phyloP scores from a whole-genome alignment of 2,888 invertebrate species.

The Dryococelus australis region DNA sequence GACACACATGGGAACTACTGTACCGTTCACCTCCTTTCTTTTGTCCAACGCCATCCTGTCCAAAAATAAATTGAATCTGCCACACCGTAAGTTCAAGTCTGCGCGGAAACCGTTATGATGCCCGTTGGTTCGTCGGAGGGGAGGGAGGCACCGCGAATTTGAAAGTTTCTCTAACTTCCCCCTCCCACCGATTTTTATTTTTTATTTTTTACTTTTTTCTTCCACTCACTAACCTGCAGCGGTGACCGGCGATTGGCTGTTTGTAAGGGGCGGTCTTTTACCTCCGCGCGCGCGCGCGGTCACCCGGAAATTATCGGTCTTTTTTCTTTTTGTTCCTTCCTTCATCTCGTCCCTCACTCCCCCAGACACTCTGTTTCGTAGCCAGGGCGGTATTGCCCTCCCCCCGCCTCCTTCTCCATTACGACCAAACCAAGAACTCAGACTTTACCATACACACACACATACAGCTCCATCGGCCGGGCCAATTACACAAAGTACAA shows the following conservation, averaged over 20 bases:
- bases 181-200: no score
- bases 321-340: background rate
- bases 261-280: constrained; percentile 20
- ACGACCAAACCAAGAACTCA: no score
- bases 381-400: background rate
- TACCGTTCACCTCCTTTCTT: no score
- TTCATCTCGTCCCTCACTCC: background rate
- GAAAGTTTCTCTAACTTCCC: background rate
- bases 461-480: constrained; percentile 3
- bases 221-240: background rate
- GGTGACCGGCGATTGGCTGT: constrained; percentile 17
- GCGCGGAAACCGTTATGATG: background rate
- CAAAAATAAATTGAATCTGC: background rate
- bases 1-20: no score
- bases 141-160: background rate
- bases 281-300: background rate
- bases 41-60: no score
- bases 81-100: background rate
- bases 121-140: background rate
- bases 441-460: background rate
- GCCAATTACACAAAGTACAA: constrained; percentile 47
- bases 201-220: no score
- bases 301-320: background rate
- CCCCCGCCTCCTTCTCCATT: background rate
- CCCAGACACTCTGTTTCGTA: background rate